Base-by-base conservation (phyloP, 2,888 invertebrate genomes). In the Hipparchia semele region DNA sequence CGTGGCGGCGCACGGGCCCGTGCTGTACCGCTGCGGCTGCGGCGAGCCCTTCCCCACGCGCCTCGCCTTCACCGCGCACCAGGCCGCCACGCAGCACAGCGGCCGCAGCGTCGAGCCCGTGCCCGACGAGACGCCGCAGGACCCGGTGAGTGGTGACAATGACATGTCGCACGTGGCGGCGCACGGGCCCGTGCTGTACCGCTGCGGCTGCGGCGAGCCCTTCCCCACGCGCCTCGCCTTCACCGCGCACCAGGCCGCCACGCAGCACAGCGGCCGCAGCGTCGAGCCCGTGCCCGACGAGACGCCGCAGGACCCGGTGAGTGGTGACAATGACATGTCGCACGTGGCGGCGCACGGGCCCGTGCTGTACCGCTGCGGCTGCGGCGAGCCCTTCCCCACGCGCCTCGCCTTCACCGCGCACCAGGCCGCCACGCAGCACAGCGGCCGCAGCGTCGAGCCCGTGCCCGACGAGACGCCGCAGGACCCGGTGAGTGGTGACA, bases 261-360 rank as follows among this genome's bases (percentile, higher is more conserved):
- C 87, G 0, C 87, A 87, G 0, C 96, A 96, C 80, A 80, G 77
- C 8, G 96, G 95, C 0, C 94, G 95, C 79, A 91, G 78, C 70
- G 82, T 90, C 33, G 80, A 86, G 23, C 83, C 85, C 0, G 77
- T 78, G 49, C 72, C 73, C 64, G 78, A 79, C 53, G 7, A 39
- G 2, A 39, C 39, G 39, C 54, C 53, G 53, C 9, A 39, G 39
- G 39, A 39, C 39, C 4, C 39, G 4, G 39, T 39, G 39, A 39
- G 39, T 39, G 39, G 39, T n/a, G 88, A 90, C 0, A 88, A 91
- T 6, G 95, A 94, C 83, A 92, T 94, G 88, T 90, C 94, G 5
- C 96, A 96, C 82, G 90, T 95, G 72, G 94, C 94, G 62, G 92
- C 92, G 67, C 96, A 96, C 84, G 95, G 95, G 73, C 94, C 94